These are phyloP conservation scores for Ctena decussata DNA, from an alignment of 2,888 invertebrate genomes.

Conservation along the genomic window DNA sequence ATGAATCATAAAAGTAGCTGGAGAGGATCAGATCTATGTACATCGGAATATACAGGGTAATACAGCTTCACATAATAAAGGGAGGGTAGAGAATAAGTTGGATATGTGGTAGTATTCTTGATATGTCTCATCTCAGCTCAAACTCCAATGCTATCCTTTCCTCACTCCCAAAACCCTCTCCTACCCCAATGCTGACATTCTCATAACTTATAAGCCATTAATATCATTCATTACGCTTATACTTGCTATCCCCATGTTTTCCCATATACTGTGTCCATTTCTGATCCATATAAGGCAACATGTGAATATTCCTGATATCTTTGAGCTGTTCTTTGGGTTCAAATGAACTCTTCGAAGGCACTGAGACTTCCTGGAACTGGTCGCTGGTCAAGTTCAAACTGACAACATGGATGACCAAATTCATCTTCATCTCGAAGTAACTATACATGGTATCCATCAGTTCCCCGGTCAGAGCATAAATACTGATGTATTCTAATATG, in stretches of 20 bases:
- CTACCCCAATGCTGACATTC: no score
- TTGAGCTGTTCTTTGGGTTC: background rate
- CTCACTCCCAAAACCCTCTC: no score
- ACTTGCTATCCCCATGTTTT: slow-evolving; percentile 15
- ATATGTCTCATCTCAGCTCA: no score
- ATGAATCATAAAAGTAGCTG: no score
- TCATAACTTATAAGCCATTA: no score
- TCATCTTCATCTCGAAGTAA: background rate
- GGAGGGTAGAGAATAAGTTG: no score
- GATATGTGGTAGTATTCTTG: no score
- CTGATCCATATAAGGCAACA: slow-evolving; percentile 27
- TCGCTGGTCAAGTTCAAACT: slow-evolving; percentile 27
- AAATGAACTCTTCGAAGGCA: slow-evolving; percentile 10
- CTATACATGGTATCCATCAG: slow-evolving; percentile 10
- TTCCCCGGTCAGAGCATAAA: background rate
- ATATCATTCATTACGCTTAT: background rate
- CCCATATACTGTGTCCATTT: slow-evolving; percentile 56
- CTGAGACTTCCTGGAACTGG: slow-evolving; percentile 9
- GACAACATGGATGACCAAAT: slow-evolving; percentile 34
- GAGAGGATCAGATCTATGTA: no score
- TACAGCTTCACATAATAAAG: no score
- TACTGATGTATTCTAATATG: slow-evolving; percentile 50
- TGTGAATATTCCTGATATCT: background rate
- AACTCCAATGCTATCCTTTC: no score
- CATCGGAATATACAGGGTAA: no score